These are phyloP conservation scores for Stenopsyche tienmushanensis DNA, from an alignment of 1,140 invertebrate species.

Conservation along the genomic window DNA sequence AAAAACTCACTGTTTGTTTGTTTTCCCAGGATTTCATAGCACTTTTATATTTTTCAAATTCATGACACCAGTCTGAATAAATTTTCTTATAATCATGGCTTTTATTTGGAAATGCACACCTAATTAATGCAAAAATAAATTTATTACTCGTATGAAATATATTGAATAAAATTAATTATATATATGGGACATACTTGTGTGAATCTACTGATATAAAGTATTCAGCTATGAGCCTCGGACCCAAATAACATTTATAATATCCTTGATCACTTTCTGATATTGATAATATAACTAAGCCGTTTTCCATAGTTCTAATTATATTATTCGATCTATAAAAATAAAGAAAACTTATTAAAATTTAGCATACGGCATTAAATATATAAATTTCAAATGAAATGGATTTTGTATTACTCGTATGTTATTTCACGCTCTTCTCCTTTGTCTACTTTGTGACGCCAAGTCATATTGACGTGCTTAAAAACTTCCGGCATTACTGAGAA, in stretches of 20 bases:
- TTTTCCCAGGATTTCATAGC: conserved; percentile 76
- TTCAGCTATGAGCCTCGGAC: conserved; percentile 65
- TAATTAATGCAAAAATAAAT: conserved; percentile 41
- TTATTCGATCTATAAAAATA: conserved; percentile 62
- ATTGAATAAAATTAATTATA: conserved; percentile 4
- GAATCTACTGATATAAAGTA: conserved; percentile 73
- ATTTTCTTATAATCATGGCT: conserved; percentile 73
- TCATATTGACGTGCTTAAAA: conserved; percentile 60
- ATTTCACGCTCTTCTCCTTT: conserved; percentile 59
- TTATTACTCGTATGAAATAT: neutral
- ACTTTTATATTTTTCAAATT: conserved; percentile 78
- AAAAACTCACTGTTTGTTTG: conserved; percentile 65
- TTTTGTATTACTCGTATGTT: conserved; percentile 49
- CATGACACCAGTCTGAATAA: conserved; percentile 78
- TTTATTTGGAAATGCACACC: conserved; percentile 67
- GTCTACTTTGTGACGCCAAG: conserved; percentile 75
- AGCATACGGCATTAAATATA: too few species aligned
- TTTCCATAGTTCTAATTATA: conserved; percentile 69
- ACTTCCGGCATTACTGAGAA: conserved; percentile 70
- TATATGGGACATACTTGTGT: conserved; percentile 55
- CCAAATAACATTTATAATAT: conserved; percentile 70
- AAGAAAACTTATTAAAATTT: too few species aligned
- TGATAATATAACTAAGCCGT: conserved; percentile 69
- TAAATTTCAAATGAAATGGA: conserved; percentile 24
- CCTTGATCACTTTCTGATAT: conserved; percentile 69